These are phyloP conservation scores for Perodicticus potto DNA, from an alignment of 2,797 vertebrate genomes.

Conservation along the genomic window DNA sequence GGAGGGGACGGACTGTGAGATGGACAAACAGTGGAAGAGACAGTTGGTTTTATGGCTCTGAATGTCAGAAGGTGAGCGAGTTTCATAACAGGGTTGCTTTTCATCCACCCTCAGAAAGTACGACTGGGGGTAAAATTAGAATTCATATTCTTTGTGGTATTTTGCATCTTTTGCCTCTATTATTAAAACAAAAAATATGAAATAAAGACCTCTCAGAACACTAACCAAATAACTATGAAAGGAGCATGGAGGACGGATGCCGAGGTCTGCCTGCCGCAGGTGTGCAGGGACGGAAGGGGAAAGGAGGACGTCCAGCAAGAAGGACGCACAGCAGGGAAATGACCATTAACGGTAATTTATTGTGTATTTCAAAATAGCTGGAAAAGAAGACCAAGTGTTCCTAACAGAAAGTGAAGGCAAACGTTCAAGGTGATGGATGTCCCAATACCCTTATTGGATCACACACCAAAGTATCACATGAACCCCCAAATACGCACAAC, in stretches of 20 bases:
- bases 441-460: not conserved
- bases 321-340: not conserved
- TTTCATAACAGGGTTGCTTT: rapidly evolving
- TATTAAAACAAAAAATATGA: not conserved
- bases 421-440: not conserved
- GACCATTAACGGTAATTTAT: not conserved
- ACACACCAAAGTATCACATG: not conserved
- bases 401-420: not conserved
- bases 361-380: too few species aligned
- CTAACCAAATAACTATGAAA: not conserved
- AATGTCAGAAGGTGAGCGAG: rapidly evolving
- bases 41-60: rapidly evolving
- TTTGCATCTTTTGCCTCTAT: not conserved
- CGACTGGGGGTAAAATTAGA: not conserved
- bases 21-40: not conserved
- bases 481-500: not conserved
- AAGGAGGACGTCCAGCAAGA: too few species aligned
- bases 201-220: not conserved
- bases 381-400: not conserved
- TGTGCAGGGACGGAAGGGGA: not conserved
- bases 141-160: not conserved
- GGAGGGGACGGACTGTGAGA: not conserved
- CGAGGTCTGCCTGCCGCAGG: too few species aligned
- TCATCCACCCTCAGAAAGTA: not conserved
- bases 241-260: not conserved